These are phyloP conservation scores for Nezara viridula DNA, from an alignment of 2,888 invertebrate genomes.

Conservation along the genomic window DNA sequence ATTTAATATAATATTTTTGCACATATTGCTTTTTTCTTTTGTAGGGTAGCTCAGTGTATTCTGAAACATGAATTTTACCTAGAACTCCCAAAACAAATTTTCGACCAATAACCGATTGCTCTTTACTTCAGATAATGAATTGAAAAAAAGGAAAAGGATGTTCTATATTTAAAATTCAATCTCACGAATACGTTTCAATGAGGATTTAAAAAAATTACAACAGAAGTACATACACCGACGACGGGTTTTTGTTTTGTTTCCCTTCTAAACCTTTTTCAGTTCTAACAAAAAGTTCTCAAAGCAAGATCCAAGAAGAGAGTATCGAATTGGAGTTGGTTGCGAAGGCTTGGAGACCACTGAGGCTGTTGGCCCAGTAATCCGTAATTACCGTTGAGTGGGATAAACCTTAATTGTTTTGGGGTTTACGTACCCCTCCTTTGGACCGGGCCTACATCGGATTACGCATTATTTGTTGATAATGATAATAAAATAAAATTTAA, in stretches of 20 bases:
- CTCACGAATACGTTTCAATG: too few relatives aligned
- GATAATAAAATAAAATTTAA: not conserved
- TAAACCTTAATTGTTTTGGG: slow-evolving; percentile 35
- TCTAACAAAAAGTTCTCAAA: not conserved
- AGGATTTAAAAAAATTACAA: too few relatives aligned
- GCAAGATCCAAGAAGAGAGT: not conserved
- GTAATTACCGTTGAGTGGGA: slow-evolving; percentile 14
- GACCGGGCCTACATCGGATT: not conserved
- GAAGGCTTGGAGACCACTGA: not conserved
- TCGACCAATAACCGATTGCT: too few relatives aligned
- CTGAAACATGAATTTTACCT: too few relatives aligned
- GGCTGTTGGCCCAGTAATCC: slow-evolving; percentile 22
- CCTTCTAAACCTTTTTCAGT: not conserved
- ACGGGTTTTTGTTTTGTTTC: not conserved
- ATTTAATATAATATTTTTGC: too few relatives aligned
- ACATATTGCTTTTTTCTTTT: too few relatives aligned
- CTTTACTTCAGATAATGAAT: too few relatives aligned
- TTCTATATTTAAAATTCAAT: too few relatives aligned
- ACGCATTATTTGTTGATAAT: not conserved
- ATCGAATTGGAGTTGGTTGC: not conserved
- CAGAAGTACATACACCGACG: too few relatives aligned
- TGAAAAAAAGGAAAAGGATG: too few relatives aligned
- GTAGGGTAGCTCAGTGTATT: too few relatives aligned
- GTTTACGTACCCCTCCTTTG: not conserved
- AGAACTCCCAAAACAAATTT: too few relatives aligned